These are phyloP conservation scores for Spodoptera picta DNA, from an alignment of 2,888 invertebrate species.

Conservation along the genomic window DNA sequence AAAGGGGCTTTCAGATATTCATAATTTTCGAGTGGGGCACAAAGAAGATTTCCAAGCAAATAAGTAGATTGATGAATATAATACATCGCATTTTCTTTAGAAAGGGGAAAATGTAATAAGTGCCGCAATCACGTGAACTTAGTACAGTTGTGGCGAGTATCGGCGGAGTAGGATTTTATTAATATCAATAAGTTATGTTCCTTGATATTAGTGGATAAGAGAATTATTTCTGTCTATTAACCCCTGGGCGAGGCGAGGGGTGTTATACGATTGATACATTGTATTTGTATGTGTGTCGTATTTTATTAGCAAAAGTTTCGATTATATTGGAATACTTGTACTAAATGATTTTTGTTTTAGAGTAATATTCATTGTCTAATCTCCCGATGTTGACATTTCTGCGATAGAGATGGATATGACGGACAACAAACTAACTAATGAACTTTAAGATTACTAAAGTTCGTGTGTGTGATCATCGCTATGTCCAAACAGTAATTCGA, in stretches of 20 bases:
- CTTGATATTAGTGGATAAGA: conserved; percentile 37
- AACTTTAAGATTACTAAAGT: too few species aligned
- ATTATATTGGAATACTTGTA: conserved; percentile 15
- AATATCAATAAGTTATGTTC: conserved; percentile 47
- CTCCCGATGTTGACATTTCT: conserved; percentile 12
- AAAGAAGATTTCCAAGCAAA: conserved; percentile 58
- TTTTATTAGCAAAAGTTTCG: conserved; percentile 37
- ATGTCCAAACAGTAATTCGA: too few species aligned
- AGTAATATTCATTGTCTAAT: conserved; percentile 19
- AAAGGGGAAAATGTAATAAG: conserved; percentile 46
- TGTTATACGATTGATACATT: conserved; percentile 38
- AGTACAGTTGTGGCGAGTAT: conserved; percentile 35
- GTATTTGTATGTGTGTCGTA: conserved; percentile 21
- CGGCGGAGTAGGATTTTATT: conserved; percentile 47
- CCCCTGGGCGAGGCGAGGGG: conserved; percentile 16
- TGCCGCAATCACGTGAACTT: conserved; percentile 37
- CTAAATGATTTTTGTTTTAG: conserved; percentile 25
- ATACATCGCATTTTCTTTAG: conserved; percentile 40
- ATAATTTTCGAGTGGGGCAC: conserved; percentile 71
- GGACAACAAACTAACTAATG: too few species aligned
- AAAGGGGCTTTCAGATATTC: conserved; percentile 77
- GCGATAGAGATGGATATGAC: too few species aligned
- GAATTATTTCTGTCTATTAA: conserved; percentile 45
- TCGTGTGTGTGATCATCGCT: too few species aligned
- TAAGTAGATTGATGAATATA: conserved; percentile 53